Evolutionary conservation across 2,113 vertebrate species (phyloP).

Genomic region (Pleuronectes platessa): DNA sequence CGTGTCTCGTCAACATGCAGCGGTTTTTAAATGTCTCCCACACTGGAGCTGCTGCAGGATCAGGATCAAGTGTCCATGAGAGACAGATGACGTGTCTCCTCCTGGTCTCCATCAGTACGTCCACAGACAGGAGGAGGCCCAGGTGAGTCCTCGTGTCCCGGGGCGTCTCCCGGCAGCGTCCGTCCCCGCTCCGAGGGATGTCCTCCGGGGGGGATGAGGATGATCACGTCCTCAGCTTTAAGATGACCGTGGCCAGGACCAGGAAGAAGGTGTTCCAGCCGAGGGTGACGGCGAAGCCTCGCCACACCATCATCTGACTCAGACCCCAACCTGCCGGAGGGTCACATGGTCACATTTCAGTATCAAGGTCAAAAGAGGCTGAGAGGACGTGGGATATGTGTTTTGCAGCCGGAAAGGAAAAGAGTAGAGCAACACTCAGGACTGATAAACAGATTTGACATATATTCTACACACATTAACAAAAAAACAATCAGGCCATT

Average conservation of each 20-base stretch:
- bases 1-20: constrained; percentile 26
- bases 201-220: neutral
- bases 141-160: neutral
- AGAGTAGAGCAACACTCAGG: too few species aligned
- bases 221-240: constrained; percentile 81
- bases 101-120: neutral
- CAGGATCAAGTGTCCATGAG: constrained; percentile 8
- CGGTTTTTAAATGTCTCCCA: constrained; percentile 22
- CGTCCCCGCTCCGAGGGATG: neutral
- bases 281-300: constrained; percentile 81
- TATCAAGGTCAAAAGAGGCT: too few species aligned
- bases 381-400: too few species aligned
- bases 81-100: neutral
- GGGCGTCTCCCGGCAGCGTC: neutral
- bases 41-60: constrained; percentile 35
- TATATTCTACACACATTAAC: too few species aligned
- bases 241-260: constrained; percentile 82
- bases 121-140: constrained; percentile 32
- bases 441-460: too few species aligned
- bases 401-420: too few species aligned
- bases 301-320: constrained; percentile 83
- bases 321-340: constrained; percentile 80
- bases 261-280: constrained; percentile 86
- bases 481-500: too few species aligned
- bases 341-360: neutral